phyloP scores from a whole-genome alignment of 2,113 vertebrate species.

The Suncus etruscus region DNA sequence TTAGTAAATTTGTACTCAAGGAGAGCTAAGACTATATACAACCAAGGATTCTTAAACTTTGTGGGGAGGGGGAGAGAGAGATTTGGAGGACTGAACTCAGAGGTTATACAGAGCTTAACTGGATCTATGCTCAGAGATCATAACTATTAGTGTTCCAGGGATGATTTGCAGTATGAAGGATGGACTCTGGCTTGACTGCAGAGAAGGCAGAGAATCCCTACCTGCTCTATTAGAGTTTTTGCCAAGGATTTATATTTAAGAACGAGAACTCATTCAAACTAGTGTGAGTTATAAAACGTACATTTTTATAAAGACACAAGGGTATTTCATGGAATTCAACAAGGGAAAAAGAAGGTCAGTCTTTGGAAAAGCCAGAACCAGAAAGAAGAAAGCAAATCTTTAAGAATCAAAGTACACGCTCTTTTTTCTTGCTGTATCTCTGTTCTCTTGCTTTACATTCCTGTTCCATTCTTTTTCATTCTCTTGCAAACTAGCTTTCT shows the following conservation, averaged over 20 bases:
- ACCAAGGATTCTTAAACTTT: too few relatives aligned
- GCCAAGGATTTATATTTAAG: constrained; percentile 12
- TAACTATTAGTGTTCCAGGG: too few relatives aligned
- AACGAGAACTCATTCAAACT: constrained; percentile 14
- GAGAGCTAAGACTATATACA: background rate
- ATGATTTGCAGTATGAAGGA: too few relatives aligned
- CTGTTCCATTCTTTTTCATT: background rate
- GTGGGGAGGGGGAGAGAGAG: too few relatives aligned
- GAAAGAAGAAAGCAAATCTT: background rate
- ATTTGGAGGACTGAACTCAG: too few relatives aligned
- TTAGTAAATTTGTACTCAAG: background rate
- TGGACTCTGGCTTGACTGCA: too few relatives aligned
- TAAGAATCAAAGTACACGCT: background rate
- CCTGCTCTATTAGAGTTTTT: too few relatives aligned
- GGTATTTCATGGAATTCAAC: background rate
- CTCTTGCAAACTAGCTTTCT: background rate
- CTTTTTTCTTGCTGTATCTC: background rate
- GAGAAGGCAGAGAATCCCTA: too few relatives aligned
- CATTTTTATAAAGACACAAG: background rate
- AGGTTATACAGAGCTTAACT: too few relatives aligned
- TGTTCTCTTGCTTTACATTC: background rate
- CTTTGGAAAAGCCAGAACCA: background rate
- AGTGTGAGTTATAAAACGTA: background rate
- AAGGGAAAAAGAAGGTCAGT: background rate
- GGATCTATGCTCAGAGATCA: too few relatives aligned